Evolutionary conservation across 1,140 invertebrate species (phyloP).

Genomic region (Hycleus phaleratus): DNA sequence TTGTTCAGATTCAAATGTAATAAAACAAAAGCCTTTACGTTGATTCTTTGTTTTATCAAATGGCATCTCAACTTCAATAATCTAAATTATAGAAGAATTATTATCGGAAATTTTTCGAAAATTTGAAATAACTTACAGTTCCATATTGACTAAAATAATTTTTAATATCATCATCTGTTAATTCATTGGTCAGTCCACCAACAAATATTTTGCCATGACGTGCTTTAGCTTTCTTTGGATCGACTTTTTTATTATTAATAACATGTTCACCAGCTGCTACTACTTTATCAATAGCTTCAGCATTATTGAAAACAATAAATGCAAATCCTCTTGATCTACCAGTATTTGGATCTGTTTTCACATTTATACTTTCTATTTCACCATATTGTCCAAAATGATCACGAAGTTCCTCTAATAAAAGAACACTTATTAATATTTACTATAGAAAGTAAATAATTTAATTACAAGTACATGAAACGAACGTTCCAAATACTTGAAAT

Average conservation of each 20-base stretch:
- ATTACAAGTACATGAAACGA: too few relatives aligned
- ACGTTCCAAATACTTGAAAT: neutral
- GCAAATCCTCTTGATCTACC: conserved; percentile 87
- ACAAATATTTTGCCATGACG: conserved; percentile 93
- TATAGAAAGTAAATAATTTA: too few relatives aligned
- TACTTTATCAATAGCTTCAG: conserved; percentile 86
- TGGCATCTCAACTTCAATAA: conserved; percentile 90
- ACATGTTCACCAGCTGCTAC: conserved; percentile 77
- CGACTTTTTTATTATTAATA: conserved; percentile 89
- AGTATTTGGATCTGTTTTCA: conserved; percentile 86
- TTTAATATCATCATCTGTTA: conserved; percentile 88
- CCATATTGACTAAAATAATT: conserved; percentile 85
- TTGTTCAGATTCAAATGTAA: conserved; percentile 89
- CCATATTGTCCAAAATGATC: conserved; percentile 86
- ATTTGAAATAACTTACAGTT: conserved; percentile 56
- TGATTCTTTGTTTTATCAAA: conserved; percentile 95
- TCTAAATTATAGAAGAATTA: conserved; percentile 47
- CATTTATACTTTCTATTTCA: conserved; percentile 88
- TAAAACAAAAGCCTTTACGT: conserved; percentile 90
- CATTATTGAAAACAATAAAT: conserved; percentile 87
- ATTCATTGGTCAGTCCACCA: conserved; percentile 81
- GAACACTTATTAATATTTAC: too few relatives aligned
- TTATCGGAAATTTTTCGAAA: conserved; percentile 14
- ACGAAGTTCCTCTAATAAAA: conserved; percentile 73
- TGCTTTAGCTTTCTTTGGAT: conserved; percentile 91